These are phyloP conservation scores for Labeo rohita DNA, from an alignment of 2,113 vertebrate genomes.

Conservation along the genomic window DNA sequence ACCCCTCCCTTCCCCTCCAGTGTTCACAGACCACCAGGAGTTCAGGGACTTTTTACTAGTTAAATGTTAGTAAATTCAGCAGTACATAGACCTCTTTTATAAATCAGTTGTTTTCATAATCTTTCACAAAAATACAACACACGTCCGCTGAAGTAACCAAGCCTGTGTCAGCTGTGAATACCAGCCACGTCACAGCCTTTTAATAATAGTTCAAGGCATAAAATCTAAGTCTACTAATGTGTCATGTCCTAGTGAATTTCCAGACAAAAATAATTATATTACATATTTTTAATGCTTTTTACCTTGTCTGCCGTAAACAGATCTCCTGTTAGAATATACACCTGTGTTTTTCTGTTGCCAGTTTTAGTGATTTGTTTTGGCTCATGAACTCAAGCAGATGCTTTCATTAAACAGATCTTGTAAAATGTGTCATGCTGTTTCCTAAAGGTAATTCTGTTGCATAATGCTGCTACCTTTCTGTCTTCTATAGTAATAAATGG, in stretches of 20 bases:
- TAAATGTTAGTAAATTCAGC: constrained; percentile 85
- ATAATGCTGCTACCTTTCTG: neutral
- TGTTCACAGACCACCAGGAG: constrained; percentile 98
- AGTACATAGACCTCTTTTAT: neutral
- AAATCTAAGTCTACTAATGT: neutral
- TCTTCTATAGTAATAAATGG: constrained; percentile 91
- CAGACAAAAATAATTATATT: neutral
- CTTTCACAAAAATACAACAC: neutral
- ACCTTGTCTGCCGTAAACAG: neutral
- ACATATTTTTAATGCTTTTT: neutral
- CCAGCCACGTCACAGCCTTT: neutral
- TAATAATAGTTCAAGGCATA: neutral
- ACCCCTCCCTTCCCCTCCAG: constrained; percentile 91
- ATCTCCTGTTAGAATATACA: neutral
- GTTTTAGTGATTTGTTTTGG: constrained; percentile 10
- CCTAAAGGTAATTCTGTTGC: neutral
- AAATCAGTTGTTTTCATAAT: neutral
- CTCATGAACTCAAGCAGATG: constrained; percentile 2
- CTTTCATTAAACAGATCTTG: neutral
- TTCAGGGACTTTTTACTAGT: constrained; percentile 99
- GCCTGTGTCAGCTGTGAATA: neutral
- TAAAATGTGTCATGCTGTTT: neutral
- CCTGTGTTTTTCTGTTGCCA: neutral
- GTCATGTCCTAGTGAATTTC: neutral
- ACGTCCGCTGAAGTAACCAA: neutral